A percentile compares a stretch with the other conserved stretches of the same genome.
phyloP scores from a whole-genome alignment of 1,140 invertebrate genomes.

The Metaphire vulgaris region DNA sequence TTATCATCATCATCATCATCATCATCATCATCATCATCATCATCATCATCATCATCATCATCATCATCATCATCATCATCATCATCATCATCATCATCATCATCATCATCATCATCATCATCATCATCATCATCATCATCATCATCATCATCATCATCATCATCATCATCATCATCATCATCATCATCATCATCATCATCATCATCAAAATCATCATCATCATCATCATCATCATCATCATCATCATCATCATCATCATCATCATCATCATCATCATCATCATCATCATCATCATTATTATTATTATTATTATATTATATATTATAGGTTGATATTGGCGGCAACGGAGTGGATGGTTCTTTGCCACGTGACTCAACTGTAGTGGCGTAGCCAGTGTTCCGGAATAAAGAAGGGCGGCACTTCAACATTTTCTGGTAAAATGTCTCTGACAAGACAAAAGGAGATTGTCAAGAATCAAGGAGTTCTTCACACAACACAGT shows the following conservation, averaged over 20 bases:
- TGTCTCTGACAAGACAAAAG: too few relatives aligned
- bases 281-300: background rate
- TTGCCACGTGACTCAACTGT: too few relatives aligned
- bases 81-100: background rate
- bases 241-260: background rate
- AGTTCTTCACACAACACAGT: too few relatives aligned
- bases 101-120: conserved; percentile 1
- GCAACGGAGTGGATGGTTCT: too few relatives aligned
- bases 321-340: too few relatives aligned
- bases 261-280: background rate
- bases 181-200: background rate
- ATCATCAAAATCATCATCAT: background rate
- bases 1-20: background rate
- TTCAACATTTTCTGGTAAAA: too few relatives aligned
- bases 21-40: background rate
- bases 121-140: conserved; percentile 2
- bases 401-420: too few relatives aligned
- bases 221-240: background rate
- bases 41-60: conserved; percentile 2
- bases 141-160: background rate
- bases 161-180: background rate
- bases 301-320: background rate
- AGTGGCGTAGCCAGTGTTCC: too few relatives aligned
- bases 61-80: conserved; percentile 1
- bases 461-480: too few relatives aligned